Evolutionary conservation across 2,113 vertebrate species (phyloP), one percentile per base, ranked within the genome.

Genomic region (Thamnaconus septentrionalis): DNA sequence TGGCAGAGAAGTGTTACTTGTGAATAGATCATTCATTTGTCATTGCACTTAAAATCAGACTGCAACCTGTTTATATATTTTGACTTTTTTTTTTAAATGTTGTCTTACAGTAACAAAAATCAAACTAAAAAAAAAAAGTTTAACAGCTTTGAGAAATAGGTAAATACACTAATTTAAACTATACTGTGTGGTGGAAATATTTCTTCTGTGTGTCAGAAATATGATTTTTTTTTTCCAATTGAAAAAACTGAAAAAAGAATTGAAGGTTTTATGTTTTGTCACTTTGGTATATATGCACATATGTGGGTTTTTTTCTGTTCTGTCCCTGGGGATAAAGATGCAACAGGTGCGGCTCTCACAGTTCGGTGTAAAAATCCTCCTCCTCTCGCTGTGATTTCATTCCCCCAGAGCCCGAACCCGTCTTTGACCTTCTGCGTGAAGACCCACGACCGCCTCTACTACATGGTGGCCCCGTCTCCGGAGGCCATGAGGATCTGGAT

Each of bases 341-440:
- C 66, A 69, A 71, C 80, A 85, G 66, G 76, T 82, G 70, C 63
- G 18, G 18, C 73, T 31, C 18, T 31, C 56, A 54, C n/a, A 48
- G 31, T 3, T 66, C 11, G 6, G 6, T 31, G 18, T 31, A 31
- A 31, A 31, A 31, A 31, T 31, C 18, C 18, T 31, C 18, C 18
- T 31, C 18, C 18, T 58, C 61, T 3, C 7, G 44, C 4, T 52
- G 9, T 54, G 8, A 57, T 59, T 5, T n/a, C n/a, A n/a, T n/a
- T 50, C 46, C 73, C 61, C 64, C 88, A 98, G 97, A 98, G 97
- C 76, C 97, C 97, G 0, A 97, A 94, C 83, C 94, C 94, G 0
- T 92, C 93, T 5, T 91, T 98, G 63, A 98, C 97, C 31, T 98
- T 98, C 90, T 98, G 97, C 0, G 96, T 98, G 84, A 98, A 98